These are phyloP conservation scores for Endotricha flammealis DNA, from an alignment of 2,888 invertebrate species.

Conservation along the genomic window DNA sequence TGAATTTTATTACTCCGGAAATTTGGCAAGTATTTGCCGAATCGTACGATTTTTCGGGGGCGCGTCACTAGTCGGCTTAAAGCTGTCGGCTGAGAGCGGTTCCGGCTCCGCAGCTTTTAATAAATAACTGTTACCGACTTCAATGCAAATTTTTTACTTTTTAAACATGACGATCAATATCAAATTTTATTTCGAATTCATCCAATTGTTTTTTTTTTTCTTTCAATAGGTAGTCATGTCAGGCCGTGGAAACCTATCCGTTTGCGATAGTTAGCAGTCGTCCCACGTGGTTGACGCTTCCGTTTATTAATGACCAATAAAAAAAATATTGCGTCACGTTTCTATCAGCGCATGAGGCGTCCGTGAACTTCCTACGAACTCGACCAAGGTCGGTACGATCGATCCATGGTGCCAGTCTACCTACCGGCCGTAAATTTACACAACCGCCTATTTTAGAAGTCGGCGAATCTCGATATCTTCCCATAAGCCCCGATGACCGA, in stretches of 20 bases:
- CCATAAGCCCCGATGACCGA: conserved; percentile 62
- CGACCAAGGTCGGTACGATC: conserved; percentile 64
- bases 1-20: conserved; percentile 27
- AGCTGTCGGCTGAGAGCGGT: too few species aligned
- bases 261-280: background rate
- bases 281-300: conserved; percentile 12
- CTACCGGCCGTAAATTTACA: conserved; percentile 53
- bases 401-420: conserved; percentile 49
- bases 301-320: conserved; percentile 31
- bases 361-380: conserved; percentile 72
- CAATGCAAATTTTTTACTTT: too few species aligned
- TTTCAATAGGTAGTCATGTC: too few species aligned
- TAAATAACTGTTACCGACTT: too few species aligned
- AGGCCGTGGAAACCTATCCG: too few species aligned
- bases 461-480: conserved; percentile 43
- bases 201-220: too few species aligned
- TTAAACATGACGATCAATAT: too few species aligned
- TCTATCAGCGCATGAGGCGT: conserved; percentile 29
- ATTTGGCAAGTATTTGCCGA: conserved; percentile 10
- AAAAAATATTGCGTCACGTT: conserved; percentile 33
- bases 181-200: too few species aligned
- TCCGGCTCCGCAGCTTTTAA: too few species aligned
- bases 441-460: conserved; percentile 50
- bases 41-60: too few species aligned
- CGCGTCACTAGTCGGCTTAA: too few species aligned